These are phyloP conservation scores for Limnephilus rhombicus DNA, from an alignment of 2,888 invertebrate species.

Conservation along the genomic window DNA sequence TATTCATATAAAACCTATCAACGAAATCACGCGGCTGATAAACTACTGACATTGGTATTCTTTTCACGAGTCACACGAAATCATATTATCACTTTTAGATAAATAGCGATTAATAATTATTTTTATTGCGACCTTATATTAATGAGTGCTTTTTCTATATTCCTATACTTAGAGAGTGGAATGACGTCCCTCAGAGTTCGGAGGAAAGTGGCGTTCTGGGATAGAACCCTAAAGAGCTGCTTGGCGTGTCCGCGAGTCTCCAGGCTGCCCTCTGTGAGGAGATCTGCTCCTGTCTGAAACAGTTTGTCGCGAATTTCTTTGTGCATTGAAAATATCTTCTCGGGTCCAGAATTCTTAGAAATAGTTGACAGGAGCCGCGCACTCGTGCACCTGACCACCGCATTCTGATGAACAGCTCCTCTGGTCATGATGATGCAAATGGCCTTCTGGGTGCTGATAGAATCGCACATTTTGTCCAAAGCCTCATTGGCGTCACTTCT, in stretches of 20 bases:
- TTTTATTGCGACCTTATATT: slow-evolving; percentile 72
- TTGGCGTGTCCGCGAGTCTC: slow-evolving; percentile 91
- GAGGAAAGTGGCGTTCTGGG: slow-evolving; percentile 86
- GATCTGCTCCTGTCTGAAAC: slow-evolving; percentile 88
- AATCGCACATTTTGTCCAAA: slow-evolving; percentile 88
- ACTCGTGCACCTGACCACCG: slow-evolving; percentile 90
- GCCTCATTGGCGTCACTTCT: slow-evolving; percentile 92
- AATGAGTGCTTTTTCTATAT: slow-evolving; percentile 89
- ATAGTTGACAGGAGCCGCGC: slow-evolving; percentile 86
- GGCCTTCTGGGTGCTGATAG: slow-evolving; percentile 83
- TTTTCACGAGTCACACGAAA: background rate
- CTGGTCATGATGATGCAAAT: slow-evolving; percentile 82
- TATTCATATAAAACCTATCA: slow-evolving; percentile 60
- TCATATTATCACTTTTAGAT: background rate
- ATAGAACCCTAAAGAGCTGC: slow-evolving; percentile 84
- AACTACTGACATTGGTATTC: slow-evolving; percentile 35
- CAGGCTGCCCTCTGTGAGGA: slow-evolving; percentile 90
- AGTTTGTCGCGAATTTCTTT: slow-evolving; percentile 89
- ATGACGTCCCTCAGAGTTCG: slow-evolving; percentile 88
- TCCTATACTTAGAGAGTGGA: slow-evolving; percentile 86
- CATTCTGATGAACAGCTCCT: slow-evolving; percentile 90
- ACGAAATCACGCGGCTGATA: slow-evolving; percentile 54
- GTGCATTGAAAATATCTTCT: slow-evolving; percentile 84
- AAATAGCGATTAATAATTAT: background rate
- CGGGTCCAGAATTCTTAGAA: slow-evolving; percentile 85